phyloP scores from a whole-genome alignment of 2,113 vertebrate species.

The Gymnarchus niloticus region DNA sequence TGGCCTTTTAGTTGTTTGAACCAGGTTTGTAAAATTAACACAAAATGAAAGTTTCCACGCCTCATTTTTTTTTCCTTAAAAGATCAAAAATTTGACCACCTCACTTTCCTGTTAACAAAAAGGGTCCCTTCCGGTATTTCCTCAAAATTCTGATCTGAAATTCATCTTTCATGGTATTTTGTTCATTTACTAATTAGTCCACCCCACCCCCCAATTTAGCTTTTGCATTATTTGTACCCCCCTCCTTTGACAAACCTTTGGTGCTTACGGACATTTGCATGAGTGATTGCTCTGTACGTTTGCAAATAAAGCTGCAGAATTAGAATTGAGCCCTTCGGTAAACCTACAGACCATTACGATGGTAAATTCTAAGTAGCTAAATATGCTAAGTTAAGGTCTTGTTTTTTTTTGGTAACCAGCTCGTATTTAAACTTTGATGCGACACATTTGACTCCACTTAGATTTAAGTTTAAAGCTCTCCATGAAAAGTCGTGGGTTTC shows the following conservation, averaged over 20 bases:
- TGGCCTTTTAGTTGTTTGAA: background rate
- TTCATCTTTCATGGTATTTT: background rate
- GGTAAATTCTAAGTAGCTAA: background rate
- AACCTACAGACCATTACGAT: background rate
- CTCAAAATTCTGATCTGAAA: no score
- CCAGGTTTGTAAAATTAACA: background rate
- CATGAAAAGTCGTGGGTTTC: background rate
- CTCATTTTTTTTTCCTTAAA: no score
- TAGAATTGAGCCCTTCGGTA: background rate
- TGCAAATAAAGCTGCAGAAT: background rate
- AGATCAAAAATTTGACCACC: no score
- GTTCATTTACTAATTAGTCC: background rate
- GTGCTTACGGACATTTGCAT: background rate
- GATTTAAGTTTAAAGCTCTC: background rate
- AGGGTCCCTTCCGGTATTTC: background rate
- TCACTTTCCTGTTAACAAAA: background rate
- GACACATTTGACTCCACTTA: background rate
- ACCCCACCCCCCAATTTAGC: no score
- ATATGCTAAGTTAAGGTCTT: background rate
- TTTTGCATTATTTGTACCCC: background rate
- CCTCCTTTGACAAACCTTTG: background rate
- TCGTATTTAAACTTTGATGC: conserved; percentile 8
- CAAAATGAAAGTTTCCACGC: background rate
- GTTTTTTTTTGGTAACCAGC: no score
- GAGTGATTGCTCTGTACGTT: background rate